These are phyloP conservation scores for Branchinecta lindahli DNA, from an alignment of 1,140 invertebrate genomes.

Conservation along the genomic window DNA sequence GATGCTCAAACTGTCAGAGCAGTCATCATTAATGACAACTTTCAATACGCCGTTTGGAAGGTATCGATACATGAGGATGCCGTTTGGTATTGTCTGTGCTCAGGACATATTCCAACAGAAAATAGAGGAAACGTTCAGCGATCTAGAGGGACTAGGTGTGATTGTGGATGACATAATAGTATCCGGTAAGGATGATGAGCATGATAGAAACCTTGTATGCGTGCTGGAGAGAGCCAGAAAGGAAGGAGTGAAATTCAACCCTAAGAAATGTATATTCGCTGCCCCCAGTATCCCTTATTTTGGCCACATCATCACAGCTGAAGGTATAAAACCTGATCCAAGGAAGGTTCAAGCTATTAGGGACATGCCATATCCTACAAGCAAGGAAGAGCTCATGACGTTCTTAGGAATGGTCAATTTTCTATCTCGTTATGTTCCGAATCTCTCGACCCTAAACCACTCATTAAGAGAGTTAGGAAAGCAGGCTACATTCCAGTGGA, in stretches of 20 bases:
- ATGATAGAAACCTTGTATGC: conserved; percentile 1
- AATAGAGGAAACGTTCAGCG: conserved; percentile 8
- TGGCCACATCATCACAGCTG: conserved; percentile 7
- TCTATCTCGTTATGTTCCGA: conserved; percentile 8
- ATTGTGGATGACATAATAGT: conserved; percentile 6
- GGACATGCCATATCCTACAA: conserved; percentile 5
- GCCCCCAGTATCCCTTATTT: conserved; percentile 4
- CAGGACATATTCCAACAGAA: conserved; percentile 5
- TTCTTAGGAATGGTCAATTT: conserved; percentile 9
- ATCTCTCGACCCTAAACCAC: conserved; percentile 7
- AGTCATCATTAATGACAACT: neutral
- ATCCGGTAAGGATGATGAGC: conserved; percentile 8
- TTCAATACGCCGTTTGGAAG: conserved; percentile 8
- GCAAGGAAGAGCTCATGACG: conserved; percentile 7
- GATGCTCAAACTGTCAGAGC: conserved; percentile 4
- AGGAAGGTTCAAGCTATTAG: conserved; percentile 8
- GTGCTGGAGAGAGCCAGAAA: conserved; percentile 8
- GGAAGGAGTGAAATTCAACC: conserved; percentile 8
- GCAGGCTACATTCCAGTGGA: conserved; percentile 1
- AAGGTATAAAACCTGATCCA: conserved; percentile 5
- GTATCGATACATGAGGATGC: conserved; percentile 8
- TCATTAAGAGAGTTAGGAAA: conserved; percentile 9
- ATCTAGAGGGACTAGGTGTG: conserved; percentile 5
- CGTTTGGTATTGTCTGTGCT: conserved; percentile 8
- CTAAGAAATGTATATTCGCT: conserved; percentile 6